A percentile compares a stretch with the other conserved stretches of the same genome.
Evolutionary conservation across 2,113 vertebrate genomes (phyloP).

Genomic region (Cettia cetti): DNA sequence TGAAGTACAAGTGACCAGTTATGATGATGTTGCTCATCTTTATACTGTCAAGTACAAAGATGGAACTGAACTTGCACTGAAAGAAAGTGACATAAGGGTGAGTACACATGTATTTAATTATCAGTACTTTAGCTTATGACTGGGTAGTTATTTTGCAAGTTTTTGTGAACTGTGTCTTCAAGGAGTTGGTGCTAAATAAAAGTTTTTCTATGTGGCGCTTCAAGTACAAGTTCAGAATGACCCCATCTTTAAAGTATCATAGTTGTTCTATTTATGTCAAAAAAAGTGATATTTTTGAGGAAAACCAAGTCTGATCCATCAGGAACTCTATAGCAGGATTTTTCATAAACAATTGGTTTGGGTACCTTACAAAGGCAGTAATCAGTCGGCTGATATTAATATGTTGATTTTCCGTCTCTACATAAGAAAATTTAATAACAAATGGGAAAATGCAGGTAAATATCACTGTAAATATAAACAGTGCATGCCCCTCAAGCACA

Average conservation of each 20-base stretch:
- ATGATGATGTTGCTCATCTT: constrained; percentile 75
- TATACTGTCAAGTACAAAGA: constrained; percentile 96
- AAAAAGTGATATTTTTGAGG: background rate
- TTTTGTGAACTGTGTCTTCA: background rate
- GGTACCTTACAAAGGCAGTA: background rate
- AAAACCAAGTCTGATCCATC: background rate
- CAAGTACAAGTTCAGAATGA: background rate
- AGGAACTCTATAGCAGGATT: background rate
- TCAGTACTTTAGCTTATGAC: background rate
- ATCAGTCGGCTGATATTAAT: background rate
- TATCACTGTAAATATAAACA: background rate
- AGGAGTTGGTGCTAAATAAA: background rate
- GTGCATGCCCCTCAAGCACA: fast-evolving
- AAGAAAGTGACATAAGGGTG: constrained; percentile 90
- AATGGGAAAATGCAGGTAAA: background rate
- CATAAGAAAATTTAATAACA: background rate
- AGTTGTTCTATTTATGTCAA: background rate
- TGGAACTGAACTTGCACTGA: constrained; percentile 91
- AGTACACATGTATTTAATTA: background rate
- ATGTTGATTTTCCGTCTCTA: background rate
- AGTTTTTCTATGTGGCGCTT: background rate
- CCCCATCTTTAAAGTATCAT: fast-evolving
- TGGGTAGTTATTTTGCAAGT: background rate
- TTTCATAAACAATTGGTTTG: background rate
- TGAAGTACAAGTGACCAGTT: constrained; percentile 84